A percentile compares a stretch with the other conserved stretches of the same genome.
phyloP scores from a whole-genome alignment of 1,140 invertebrate genomes.

The Caenorhabditis inopinata region DNA sequence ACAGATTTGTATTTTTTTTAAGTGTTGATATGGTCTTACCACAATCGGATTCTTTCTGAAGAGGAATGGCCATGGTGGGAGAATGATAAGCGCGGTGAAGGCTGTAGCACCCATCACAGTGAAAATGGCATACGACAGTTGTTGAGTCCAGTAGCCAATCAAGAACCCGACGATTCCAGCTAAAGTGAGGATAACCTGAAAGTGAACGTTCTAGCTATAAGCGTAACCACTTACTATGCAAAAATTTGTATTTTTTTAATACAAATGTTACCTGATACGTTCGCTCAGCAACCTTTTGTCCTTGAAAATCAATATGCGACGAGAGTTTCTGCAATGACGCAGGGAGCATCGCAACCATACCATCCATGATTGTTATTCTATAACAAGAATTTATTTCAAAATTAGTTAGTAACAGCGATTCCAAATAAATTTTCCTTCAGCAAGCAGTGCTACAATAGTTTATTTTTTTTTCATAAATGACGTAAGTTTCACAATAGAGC shows the following conservation, averaged over 20 bases:
- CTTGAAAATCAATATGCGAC: constrained; percentile 51
- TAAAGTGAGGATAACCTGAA: constrained; percentile 47
- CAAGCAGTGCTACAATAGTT: too few relatives aligned
- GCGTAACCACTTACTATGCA: too few relatives aligned
- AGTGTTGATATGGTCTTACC: background rate
- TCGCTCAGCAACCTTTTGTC: constrained; percentile 48
- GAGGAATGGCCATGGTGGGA: constrained; percentile 44
- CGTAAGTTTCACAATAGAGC: background rate
- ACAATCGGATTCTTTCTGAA: constrained; percentile 40
- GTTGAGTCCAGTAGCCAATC: constrained; percentile 49
- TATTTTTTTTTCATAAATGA: background rate
- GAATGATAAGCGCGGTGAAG: constrained; percentile 25
- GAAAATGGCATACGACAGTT: constrained; percentile 50
- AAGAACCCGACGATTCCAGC: constrained; percentile 50
- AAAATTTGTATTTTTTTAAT: background rate
- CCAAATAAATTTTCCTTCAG: background rate
- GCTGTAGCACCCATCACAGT: constrained; percentile 26
- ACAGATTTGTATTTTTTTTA: background rate
- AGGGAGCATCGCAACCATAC: constrained; percentile 51
- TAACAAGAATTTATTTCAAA: background rate
- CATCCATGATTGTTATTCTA: constrained; percentile 42
- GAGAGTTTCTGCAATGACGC: constrained; percentile 44
- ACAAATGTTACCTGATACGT: constrained; percentile 46
- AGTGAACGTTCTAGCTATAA: background rate
- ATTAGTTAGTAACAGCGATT: background rate